Base-by-base conservation (phyloP, 2,797 vertebrate species). In the Macroramphosus scolopax region DNA sequence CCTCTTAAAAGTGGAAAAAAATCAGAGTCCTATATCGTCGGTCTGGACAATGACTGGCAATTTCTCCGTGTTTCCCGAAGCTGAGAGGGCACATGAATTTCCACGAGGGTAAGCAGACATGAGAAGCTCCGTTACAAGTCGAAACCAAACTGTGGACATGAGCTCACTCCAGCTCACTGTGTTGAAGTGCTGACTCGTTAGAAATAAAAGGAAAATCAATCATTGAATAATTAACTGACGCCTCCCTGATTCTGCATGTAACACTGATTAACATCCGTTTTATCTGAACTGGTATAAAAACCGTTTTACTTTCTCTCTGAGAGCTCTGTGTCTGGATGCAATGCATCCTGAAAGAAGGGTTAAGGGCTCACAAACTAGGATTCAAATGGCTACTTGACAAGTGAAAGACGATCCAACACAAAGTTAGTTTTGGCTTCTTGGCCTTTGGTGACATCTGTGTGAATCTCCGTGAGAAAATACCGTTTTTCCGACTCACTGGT, bases 1-100 rank as follows among this genome's bases (percentile, higher is more conserved):
- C 69, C 58, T 59, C 34, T 63, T 44, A 8, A 63, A 70, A 64
- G 60, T 68, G 85, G 86, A 87, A 87, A 87, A 22, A 6, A 88
- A 82, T 69, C 37, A 76, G 41, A 51, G 56, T 65, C 51, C 31
- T 44, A 44, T 72, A 74, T 71, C 75, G 58, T 67, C 60, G 60
- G 53, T 72, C 50, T 59, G 53, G 59, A 67, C 50, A 68, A 55
- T 72, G 68, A 75, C 53, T 60, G 41, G 69, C 52, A 58, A 56
- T 14, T 39, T 75, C 18, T 60, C 51, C 6, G 12, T 29, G 22
- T 33, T 42, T 41, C 35, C 45, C 47, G 42, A 54, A 59, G 60
- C 42, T 44, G 30, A 40, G 42, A 68, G 44, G 56, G 68, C 36
- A 75, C 72, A 74, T 50, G 38, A 70, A 30, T 84, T 84, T 84